Conservation (phyloP, 2,797 vertebrate species). For the Pipistrellus kuhlii region DNA sequence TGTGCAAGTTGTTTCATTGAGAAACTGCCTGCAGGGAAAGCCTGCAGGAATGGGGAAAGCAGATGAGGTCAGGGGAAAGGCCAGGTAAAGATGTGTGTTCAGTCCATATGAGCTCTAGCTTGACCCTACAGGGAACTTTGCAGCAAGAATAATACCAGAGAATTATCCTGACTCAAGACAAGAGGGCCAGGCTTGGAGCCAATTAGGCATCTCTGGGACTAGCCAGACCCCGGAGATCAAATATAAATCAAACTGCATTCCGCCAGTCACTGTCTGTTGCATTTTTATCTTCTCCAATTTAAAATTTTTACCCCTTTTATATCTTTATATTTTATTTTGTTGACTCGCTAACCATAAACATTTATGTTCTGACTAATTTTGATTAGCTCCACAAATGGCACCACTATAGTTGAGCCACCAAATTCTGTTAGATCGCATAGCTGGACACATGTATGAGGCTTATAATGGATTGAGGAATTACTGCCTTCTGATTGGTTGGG, state of each 20-base stretch:
- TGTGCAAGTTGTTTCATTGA: not conserved
- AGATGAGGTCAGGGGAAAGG: not conserved
- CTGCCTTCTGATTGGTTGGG: not conserved
- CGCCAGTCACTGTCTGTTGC: not conserved
- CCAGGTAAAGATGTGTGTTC: not conserved
- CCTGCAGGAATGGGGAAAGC: not conserved
- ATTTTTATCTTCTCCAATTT: not conserved
- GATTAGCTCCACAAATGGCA: not conserved
- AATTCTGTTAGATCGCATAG: not conserved
- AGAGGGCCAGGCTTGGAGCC: not conserved
- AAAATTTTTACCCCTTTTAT: not conserved
- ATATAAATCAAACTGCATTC: not conserved
- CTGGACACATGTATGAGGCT: not conserved
- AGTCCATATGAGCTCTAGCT: not conserved
- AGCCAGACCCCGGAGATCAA: not conserved
- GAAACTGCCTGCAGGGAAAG: not conserved
- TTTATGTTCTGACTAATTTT: not conserved
- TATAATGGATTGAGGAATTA: not conserved
- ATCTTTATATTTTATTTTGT: slow-evolving; percentile 7
- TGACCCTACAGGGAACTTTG: not conserved
- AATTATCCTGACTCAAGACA: not conserved
- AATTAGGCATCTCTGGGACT: not conserved
- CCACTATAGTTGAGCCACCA: not conserved
- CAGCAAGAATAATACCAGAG: not conserved
- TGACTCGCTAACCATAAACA: not conserved